phyloP scores from a whole-genome alignment of 2,113 vertebrate genomes.

The Rattus norvegicus region GRCr8 NC_086022.1:112683501-112684000 shows the following conservation, averaged over 20 bases:
- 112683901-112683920: neutral
- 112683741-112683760: slow-evolving; percentile 52
- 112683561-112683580: slow-evolving; percentile 73
- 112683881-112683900: slow-evolving; percentile 30
- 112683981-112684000: neutral
- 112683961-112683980: neutral
- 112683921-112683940: slow-evolving; percentile 4
- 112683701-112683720: slow-evolving; percentile 64
- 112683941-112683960: neutral
- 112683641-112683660: slow-evolving; percentile 78
- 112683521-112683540: slow-evolving; percentile 75
- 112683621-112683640: slow-evolving; percentile 78
- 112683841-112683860: neutral
- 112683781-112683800: slow-evolving; percentile 18
- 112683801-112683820: slow-evolving; percentile 44
- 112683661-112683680: slow-evolving; percentile 77
- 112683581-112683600: slow-evolving; percentile 74
- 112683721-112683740: slow-evolving; percentile 60
- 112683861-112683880: slow-evolving; percentile 45
- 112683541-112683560: slow-evolving; percentile 72
- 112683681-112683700: slow-evolving; percentile 66
- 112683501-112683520: slow-evolving; percentile 57
- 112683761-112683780: slow-evolving; percentile 38
- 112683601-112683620: slow-evolving; percentile 70
- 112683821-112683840: slow-evolving; percentile 42